Conservation (phyloP, 2,797 vertebrate genomes). For the Hirundo rustica region DNA sequence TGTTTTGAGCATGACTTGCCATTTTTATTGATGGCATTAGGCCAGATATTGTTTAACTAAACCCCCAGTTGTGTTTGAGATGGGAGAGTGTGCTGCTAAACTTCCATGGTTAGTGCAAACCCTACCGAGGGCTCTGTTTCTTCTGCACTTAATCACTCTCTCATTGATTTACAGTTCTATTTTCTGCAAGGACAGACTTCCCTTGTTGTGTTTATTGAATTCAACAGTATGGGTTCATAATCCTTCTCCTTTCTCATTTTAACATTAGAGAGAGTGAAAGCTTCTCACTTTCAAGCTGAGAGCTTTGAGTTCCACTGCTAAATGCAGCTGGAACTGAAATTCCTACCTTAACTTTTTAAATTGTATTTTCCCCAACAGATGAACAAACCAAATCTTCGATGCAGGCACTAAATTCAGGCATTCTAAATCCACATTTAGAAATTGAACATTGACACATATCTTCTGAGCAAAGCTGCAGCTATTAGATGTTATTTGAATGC, state of each 20-base stretch:
- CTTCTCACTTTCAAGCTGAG: conserved; percentile 18
- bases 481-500: conserved; percentile 51
- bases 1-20: background rate
- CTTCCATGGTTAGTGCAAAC: conserved; percentile 27
- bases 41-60: conserved; percentile 23
- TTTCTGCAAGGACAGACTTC: conserved; percentile 62
- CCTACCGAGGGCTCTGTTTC: conserved; percentile 15
- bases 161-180: conserved; percentile 60
- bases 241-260: conserved; percentile 37
- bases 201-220: conserved; percentile 56
- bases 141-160: conserved; percentile 43
- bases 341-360: background rate
- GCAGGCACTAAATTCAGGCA: background rate
- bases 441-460: background rate
- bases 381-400: background rate
- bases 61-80: background rate
- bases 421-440: conserved; percentile 16
- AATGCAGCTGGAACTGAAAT: background rate
- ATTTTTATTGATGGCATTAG: conserved; percentile 17
- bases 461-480: conserved; percentile 36
- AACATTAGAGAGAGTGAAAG: background rate
- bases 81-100: background rate
- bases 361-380: background rate
- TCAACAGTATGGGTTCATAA: conserved; percentile 43
- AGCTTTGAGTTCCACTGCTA: background rate